Evolutionary conservation across 2,888 invertebrate genomes (phyloP).

Genomic region (Mimachlamys varia): DNA sequence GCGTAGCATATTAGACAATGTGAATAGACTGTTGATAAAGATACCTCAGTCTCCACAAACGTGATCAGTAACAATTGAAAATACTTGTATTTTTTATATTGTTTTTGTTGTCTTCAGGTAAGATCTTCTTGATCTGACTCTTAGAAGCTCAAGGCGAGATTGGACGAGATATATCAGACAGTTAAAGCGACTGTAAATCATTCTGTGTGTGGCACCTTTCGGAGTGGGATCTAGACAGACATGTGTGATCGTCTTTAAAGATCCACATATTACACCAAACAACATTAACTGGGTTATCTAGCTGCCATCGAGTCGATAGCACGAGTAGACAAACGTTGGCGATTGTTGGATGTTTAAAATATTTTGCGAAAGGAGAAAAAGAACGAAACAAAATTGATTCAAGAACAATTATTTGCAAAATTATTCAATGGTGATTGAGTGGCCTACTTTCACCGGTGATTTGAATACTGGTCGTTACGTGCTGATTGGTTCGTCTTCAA

Average conservation of each 20-base stretch:
- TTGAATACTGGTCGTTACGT: background rate
- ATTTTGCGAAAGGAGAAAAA: background rate
- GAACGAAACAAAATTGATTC: background rate
- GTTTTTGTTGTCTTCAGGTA: background rate
- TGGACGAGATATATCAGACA: background rate
- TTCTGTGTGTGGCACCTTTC: background rate
- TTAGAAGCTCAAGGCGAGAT: background rate
- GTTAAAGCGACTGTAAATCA: background rate
- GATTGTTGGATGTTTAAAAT: background rate
- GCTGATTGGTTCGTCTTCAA: background rate
- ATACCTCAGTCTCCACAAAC: too few species aligned
- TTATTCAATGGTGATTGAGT: background rate
- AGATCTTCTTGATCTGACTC: background rate
- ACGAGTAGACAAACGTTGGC: background rate
- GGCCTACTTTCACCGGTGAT: background rate
- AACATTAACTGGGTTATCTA: background rate
- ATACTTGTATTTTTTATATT: too few species aligned
- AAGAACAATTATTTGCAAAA: background rate
- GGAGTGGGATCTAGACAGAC: background rate
- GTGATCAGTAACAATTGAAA: too few species aligned
- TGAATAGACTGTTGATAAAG: too few species aligned
- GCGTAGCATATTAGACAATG: too few species aligned
- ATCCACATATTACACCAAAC: background rate
- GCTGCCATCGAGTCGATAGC: background rate
- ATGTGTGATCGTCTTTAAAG: background rate